Conservation (phyloP, 2,113 vertebrate species). For the Mastomys coucha region DNA sequence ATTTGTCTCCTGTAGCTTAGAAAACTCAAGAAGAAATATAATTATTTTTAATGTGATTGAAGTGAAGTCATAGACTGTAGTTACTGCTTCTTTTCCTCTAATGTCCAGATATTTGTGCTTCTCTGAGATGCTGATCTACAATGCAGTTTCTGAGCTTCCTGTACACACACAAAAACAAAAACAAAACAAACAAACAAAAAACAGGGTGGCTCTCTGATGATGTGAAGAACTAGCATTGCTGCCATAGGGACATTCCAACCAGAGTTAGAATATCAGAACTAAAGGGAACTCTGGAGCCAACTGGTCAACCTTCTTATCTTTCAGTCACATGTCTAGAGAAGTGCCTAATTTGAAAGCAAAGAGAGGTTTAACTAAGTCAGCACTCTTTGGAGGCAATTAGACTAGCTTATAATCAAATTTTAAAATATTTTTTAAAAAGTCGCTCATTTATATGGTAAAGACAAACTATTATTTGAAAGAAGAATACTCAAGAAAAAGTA, state of each 20-base stretch:
- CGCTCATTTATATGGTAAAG: neutral
- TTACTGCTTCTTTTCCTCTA: constrained; percentile 26
- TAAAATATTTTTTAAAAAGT: neutral
- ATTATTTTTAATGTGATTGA: neutral
- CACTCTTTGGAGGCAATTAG: neutral
- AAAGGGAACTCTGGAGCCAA: neutral
- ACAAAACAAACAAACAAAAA: neutral
- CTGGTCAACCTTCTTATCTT: neutral
- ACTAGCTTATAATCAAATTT: neutral
- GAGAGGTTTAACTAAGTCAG: neutral
- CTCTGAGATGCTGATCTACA: neutral
- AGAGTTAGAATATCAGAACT: neutral
- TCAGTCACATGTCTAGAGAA: neutral
- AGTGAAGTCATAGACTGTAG: neutral
- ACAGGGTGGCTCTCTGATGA: neutral
- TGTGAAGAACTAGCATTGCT: neutral
- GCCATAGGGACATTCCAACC: neutral
- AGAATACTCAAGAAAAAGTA: neutral
- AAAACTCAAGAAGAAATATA: neutral
- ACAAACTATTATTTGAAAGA: neutral
- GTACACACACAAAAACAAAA: neutral
- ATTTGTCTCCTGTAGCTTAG: neutral
- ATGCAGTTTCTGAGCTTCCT: neutral
- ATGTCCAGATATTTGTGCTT: constrained; percentile 19
- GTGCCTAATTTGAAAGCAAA: neutral